Evolutionary conservation across 2,888 invertebrate species (phyloP), one percentile per base, ranked within the genome.

Genomic region (Luffia ferchaultella): DNA sequence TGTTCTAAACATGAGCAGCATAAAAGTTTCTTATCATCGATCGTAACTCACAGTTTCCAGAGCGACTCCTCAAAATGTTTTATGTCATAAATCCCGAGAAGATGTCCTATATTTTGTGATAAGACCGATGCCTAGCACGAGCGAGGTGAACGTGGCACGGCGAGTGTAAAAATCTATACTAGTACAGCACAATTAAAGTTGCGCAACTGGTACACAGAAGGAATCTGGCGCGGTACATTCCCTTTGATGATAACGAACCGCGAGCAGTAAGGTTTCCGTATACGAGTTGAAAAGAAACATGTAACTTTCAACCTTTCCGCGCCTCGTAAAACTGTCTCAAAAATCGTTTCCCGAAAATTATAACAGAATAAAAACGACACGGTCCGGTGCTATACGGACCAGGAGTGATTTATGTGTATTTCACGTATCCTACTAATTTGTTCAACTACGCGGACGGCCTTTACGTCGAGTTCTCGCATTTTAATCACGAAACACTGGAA

Each of bases 381-480:
- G 16, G 17, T n/a, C 12, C 42, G 41, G 19, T 66, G 68, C 64
- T 68, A 73, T 73, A 73, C 73, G 77, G 77, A 74, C 72, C 67
- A 55, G 57, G 59, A 68, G 68, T 74, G 65, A 76, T 78, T 73
- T 72, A 71, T 74, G 67, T 64, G 68, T 71, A 70, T 74, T 78
- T 77, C 75, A 76, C 73, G 68, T 67, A 66, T 65, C 59, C 67
- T 72, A 74, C 73, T 76, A 79, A 80, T 80, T 77, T 68, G 72
- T 76, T 67, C 63, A 67, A 77, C 75, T 76, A 73, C 74, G 73
- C 75, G 70, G 72, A 71, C 70, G 70, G 72, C 74, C 71, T 75
- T 67, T 65, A 61, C 64, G 61, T 61, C 64, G 71, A 64, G 69
- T 72, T 72, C 64, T 70, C 72, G 76, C 71, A 76, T 79, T 76